phyloP scores from a whole-genome alignment of 2,113 vertebrate genomes.

The Cynocephalus volans region DNA sequence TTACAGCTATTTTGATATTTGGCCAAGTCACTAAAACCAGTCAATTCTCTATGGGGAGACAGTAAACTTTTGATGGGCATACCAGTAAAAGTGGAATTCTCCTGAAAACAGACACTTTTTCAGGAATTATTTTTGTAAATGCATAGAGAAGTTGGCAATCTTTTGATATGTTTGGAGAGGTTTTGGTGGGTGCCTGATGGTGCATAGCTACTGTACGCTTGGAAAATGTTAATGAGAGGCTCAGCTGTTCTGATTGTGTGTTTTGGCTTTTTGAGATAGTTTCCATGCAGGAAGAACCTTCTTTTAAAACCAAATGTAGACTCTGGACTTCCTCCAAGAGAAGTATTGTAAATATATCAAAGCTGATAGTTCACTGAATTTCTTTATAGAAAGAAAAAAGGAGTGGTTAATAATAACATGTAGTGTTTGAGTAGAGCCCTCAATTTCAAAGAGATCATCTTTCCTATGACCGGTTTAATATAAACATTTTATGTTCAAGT shows the following conservation, averaged over 20 bases:
- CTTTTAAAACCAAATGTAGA: slow-evolving; percentile 82
- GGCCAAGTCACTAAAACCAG: slow-evolving; percentile 86
- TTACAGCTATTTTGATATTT: slow-evolving; percentile 84
- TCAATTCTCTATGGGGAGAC: slow-evolving; percentile 82
- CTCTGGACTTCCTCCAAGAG: slow-evolving; percentile 82
- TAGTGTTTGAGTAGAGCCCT: background rate
- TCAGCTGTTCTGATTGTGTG: slow-evolving; percentile 70
- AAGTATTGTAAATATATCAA: slow-evolving; percentile 73
- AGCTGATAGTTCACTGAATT: slow-evolving; percentile 60
- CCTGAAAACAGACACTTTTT: slow-evolving; percentile 85
- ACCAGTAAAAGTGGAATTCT: slow-evolving; percentile 84
- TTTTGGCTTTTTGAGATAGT: slow-evolving; percentile 79
- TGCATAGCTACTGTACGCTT: slow-evolving; percentile 80
- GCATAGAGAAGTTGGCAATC: slow-evolving; percentile 85
- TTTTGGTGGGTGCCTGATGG: slow-evolving; percentile 85
- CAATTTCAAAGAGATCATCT: background rate
- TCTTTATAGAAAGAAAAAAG: slow-evolving; percentile 67
- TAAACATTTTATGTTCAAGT: background rate
- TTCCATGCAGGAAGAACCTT: slow-evolving; percentile 80
- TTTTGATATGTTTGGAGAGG: slow-evolving; percentile 77
- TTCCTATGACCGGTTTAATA: background rate
- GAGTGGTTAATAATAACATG: slow-evolving; percentile 20
- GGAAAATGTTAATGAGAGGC: slow-evolving; percentile 86
- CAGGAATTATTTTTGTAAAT: slow-evolving; percentile 83
- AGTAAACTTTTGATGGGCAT: slow-evolving; percentile 86